A percentile compares a stretch with the other conserved stretches of the same genome.
Evolutionary conservation across 2,888 invertebrate species (phyloP).

Genomic region (Endomychus coccineus): DNA sequence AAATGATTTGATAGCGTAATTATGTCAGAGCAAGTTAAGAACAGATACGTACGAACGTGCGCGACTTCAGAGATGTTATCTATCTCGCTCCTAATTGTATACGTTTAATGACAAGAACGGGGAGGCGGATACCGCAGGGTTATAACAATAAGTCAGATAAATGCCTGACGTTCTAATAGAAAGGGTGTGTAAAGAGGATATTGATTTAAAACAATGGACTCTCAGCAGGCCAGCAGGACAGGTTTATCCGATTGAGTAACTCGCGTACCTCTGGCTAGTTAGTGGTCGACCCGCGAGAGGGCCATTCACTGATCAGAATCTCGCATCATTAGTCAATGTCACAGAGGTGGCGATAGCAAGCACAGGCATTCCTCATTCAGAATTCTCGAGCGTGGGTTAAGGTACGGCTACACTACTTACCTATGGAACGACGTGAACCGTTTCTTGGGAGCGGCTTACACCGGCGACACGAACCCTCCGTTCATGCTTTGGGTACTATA

Average conservation of each 20-base stretch:
- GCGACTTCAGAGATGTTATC: conserved; percentile 17
- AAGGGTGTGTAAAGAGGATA: conserved; percentile 30
- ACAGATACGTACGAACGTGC: conserved; percentile 11
- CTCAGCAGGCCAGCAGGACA: conserved; percentile 20
- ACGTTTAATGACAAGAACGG: conserved; percentile 17
- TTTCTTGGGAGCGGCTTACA: conserved; percentile 50
- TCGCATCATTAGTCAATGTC: conserved; percentile 73
- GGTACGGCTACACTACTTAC: neutral
- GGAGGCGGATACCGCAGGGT: conserved; percentile 16
- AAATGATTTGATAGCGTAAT: conserved; percentile 9
- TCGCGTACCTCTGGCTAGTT: conserved; percentile 25
- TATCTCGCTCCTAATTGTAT: conserved; percentile 19
- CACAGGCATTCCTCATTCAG: conserved; percentile 42
- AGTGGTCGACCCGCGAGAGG: conserved; percentile 38
- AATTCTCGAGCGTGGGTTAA: conserved; percentile 26
- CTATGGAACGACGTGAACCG: neutral
- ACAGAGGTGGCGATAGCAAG: conserved; percentile 46
- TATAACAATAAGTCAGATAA: conserved; percentile 24
- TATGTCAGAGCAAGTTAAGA: conserved; percentile 7
- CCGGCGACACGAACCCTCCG: conserved; percentile 68
- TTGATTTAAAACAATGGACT: conserved; percentile 37
- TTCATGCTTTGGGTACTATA: conserved; percentile 65
- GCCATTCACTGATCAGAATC: conserved; percentile 66
- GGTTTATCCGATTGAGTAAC: conserved; percentile 37
- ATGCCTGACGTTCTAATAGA: conserved; percentile 22